Evolutionary conservation across 1,140 invertebrate species (phyloP), one percentile per base, ranked within the genome.

Genomic region (Drosophila murphyi): DNA sequence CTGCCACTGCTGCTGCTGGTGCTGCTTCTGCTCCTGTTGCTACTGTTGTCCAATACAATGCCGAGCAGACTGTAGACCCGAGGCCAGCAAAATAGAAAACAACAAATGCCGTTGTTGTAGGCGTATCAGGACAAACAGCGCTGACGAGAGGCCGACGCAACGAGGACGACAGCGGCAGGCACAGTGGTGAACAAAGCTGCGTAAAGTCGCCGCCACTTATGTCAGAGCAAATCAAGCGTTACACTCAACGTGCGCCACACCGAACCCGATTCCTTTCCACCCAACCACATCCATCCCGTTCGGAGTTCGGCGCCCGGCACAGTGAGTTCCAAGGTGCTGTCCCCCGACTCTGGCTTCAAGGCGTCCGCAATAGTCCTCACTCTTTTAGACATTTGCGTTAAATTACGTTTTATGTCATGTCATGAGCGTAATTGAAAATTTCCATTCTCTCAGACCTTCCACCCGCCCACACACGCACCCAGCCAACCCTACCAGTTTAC

Each of bases 331-430:
- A 5, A 50, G 32, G 12, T 41, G 52, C 54, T 6, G 29, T 50
- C 31, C 54, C 37, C 20, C 45, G 34, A 47, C 31, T 57, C 7
- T 34, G 2, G 28, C 55, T 31, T 57, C 37, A 29, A 12, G 41
- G 29, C 28, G 12, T 31, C 7, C 32, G 28, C 60, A 4, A 8
- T n/a, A 10, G 45, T 32, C 10, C 55, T 51, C 37, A 50, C 48
- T 69, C 72, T 69, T 54, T 78, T 56, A 67, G 69, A 74, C 80
- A 72, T 80, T 81, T 72, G 71, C 73, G 78, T 76, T 89, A 85
- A 90, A 89, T 89, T 89, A 89, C 76, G 86, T 81, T 83, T 89
- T 88, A 83, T 88, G 85, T 85, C 85, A 85, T 82, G 86, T 85
- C 86, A 89, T 76, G 76, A 77, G 72, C 81, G 76, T 86, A 90